phyloP scores from a whole-genome alignment of 2,888 invertebrate species.

The Coleophora deauratella region DNA sequence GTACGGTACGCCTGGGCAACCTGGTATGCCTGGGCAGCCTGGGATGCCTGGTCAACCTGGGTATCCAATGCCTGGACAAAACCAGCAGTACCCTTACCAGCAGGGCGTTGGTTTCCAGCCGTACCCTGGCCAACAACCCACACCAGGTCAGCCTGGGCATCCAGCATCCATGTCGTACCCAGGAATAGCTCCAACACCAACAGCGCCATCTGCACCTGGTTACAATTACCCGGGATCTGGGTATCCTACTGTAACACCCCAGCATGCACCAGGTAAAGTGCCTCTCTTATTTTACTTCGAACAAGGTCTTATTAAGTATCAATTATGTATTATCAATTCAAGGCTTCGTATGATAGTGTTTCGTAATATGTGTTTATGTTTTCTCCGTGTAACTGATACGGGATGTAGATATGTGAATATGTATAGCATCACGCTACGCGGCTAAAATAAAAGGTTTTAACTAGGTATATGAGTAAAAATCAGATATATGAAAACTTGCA shows the following conservation, averaged over 20 bases:
- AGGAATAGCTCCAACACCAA: slow-evolving; percentile 22
- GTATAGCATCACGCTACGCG: too few species aligned
- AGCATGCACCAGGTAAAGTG: slow-evolving; percentile 6
- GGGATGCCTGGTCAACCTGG: slow-evolving; percentile 14
- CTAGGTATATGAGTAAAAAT: too few species aligned
- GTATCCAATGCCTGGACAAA: slow-evolving; percentile 1
- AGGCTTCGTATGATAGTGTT: too few species aligned
- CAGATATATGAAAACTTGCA: too few species aligned
- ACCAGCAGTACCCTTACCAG: slow-evolving; percentile 8
- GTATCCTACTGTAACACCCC: slow-evolving; percentile 20
- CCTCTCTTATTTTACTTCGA: too few species aligned
- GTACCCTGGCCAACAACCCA: slow-evolving; percentile 11
- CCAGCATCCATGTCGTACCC: slow-evolving; percentile 47
- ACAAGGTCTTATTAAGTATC: too few species aligned
- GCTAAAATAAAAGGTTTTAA: too few species aligned
- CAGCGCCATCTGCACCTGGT: slow-evolving; percentile 10
- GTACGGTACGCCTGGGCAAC: slow-evolving; percentile 15
- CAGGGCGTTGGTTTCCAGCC: slow-evolving; percentile 1
- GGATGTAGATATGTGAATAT: too few species aligned
- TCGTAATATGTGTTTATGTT: too few species aligned
- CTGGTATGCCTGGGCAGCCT: slow-evolving; percentile 19
- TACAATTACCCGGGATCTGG: slow-evolving; percentile 21
- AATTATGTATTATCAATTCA: too few species aligned
- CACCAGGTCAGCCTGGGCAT: slow-evolving; percentile 21
- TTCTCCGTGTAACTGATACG: too few species aligned